Percentiles rank a stretch among this genome's conserved stretches.
Conservation (phyloP, 2,888 invertebrate species). For the Sinhomidia bicolor region DNA sequence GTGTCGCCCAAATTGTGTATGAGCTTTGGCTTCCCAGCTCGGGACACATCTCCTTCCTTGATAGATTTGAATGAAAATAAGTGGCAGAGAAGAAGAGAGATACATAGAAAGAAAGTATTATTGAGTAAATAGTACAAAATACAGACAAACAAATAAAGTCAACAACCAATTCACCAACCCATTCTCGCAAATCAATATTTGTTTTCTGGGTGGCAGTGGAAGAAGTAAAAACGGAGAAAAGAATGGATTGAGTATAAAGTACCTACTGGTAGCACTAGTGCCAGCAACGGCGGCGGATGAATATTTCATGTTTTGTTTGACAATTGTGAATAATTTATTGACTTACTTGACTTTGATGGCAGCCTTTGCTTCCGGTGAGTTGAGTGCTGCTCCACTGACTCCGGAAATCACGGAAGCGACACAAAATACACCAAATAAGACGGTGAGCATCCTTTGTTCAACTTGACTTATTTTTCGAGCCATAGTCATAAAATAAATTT, state of each 20-base stretch:
- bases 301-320: conserved; percentile 68
- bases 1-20: conserved; percentile 78
- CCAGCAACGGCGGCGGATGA: conserved; percentile 56
- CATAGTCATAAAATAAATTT: background rate
- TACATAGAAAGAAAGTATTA: conserved; percentile 1
- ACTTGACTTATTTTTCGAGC: conserved; percentile 14
- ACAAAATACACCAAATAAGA: conserved; percentile 56
- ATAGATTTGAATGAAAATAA: conserved; percentile 1
- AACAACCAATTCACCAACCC: conserved; percentile 37
- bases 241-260: too few relatives aligned
- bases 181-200: conserved; percentile 58
- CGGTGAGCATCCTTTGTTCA: conserved; percentile 35
- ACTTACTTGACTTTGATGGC: conserved; percentile 75
- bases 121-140: conserved; percentile 45
- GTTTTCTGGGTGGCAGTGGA: background rate
- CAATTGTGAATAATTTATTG: conserved; percentile 63
- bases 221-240: conserved; percentile 18
- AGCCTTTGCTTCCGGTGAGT: conserved; percentile 72
- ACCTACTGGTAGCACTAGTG: too few relatives aligned
- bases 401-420: conserved; percentile 69
- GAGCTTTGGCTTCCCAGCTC: conserved; percentile 75
- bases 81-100: too few relatives aligned
- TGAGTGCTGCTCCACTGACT: conserved; percentile 71
- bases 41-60: conserved; percentile 77
- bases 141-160: conserved; percentile 33